Conservation (phyloP, 53 echinoderm and acorn worm species). For the Patiria pectinifera region DNA sequence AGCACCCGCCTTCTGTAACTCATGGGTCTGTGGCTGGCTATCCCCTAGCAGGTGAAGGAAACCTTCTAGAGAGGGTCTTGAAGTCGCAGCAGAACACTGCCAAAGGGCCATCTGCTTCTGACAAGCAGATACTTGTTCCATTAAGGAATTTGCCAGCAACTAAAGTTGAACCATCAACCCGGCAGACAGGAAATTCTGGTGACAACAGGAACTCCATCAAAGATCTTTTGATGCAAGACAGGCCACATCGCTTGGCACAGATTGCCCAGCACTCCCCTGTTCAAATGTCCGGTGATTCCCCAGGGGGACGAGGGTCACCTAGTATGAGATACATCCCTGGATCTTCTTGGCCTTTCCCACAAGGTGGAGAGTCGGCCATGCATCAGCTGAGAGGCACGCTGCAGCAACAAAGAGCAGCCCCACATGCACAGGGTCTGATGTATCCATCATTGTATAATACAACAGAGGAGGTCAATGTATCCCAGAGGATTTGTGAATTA, state of each 20-base stretch:
- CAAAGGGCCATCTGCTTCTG: not conserved
- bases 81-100: constrained; percentile 49
- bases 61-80: constrained; percentile 61
- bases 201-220: constrained; percentile 67
- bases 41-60: constrained; percentile 43
- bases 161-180: not conserved
- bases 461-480: constrained; percentile 49
- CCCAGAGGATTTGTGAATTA: constrained; percentile 54
- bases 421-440: constrained; percentile 14
- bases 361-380: constrained; percentile 42
- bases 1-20: constrained; percentile 6
- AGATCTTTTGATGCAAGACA: constrained; percentile 66
- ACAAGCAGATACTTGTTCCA: constrained; percentile 11
- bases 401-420: constrained; percentile 26
- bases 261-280: constrained; percentile 48
- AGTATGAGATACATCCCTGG: constrained; percentile 29
- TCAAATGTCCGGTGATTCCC: constrained; percentile 14
- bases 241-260: constrained; percentile 56
- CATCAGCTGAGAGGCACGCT: constrained; percentile 50
- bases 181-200: constrained; percentile 4
- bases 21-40: constrained; percentile 23
- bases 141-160: not conserved
- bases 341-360: constrained; percentile 28
- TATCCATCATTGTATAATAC: not conserved
- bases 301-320: constrained; percentile 23